Evolutionary conservation across 2,113 vertebrate species (phyloP).

Genomic region (Neodon shergylaensis): DNA sequence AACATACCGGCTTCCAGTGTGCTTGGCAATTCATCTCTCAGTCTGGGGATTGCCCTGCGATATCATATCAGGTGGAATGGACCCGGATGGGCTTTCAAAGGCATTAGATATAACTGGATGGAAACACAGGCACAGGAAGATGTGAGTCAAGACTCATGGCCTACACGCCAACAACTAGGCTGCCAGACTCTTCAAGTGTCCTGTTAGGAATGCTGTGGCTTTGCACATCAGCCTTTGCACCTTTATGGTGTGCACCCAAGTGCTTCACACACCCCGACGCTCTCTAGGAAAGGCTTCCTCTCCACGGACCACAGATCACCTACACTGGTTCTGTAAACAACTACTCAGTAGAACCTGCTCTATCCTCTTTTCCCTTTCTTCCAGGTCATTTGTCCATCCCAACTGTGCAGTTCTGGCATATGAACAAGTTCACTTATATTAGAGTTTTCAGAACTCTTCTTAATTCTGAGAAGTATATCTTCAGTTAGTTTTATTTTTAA

Average conservation of each 20-base stretch:
- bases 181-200: accelerated
- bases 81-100: background rate
- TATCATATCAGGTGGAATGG: background rate
- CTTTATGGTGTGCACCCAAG: background rate
- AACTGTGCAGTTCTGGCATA: background rate
- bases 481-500: background rate
- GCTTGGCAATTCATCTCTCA: background rate
- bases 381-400: background rate
- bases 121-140: background rate
- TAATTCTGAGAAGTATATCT: background rate
- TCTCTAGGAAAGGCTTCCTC: background rate
- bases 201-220: background rate
- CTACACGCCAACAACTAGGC: accelerated
- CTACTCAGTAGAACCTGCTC: background rate
- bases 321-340: background rate
- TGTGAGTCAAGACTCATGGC: background rate
- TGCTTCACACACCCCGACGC: background rate
- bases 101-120: background rate
- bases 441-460: background rate
- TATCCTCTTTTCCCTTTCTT: accelerated
- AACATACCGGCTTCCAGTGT: slow-evolving; percentile 27
- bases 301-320: background rate
- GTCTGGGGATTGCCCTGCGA: slow-evolving; percentile 18
- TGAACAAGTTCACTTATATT: background rate
- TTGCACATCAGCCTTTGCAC: background rate